Evolutionary conservation across 1,140 invertebrate genomes (phyloP).

Genomic region (Lordiphosa stackelbergi): DNA sequence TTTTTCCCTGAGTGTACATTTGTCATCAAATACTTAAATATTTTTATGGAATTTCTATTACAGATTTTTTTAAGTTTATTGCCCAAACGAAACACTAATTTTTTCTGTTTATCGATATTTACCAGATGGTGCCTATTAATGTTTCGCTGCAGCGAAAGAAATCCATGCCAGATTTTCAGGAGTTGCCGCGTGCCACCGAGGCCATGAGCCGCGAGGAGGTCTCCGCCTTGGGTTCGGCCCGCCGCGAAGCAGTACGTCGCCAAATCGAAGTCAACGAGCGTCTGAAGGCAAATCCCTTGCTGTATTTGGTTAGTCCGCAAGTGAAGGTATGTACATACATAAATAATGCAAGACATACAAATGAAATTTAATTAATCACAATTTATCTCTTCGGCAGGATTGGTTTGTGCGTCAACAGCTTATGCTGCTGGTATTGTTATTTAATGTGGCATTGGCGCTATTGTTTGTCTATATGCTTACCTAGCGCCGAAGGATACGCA

Average conservation of each 20-base stretch:
- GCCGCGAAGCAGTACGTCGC: conserved; percentile 94
- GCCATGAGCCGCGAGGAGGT: conserved; percentile 96
- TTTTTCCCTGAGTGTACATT: too few species aligned
- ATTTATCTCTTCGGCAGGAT: conserved; percentile 82
- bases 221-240: conserved; percentile 92
- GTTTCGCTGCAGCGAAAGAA: conserved; percentile 91
- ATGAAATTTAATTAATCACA: neutral
- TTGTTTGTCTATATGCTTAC: conserved; percentile 98
- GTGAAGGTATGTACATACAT: conserved; percentile 88
- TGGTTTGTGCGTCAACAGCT: conserved; percentile 98
- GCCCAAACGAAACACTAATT: too few species aligned
- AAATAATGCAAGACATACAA: neutral
- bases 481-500: conserved; percentile 81
- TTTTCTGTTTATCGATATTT: conserved; percentile 21
- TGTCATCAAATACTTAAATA: too few species aligned
- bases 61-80: too few species aligned
- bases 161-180: conserved; percentile 94
- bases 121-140: conserved; percentile 83
- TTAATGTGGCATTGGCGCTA: conserved; percentile 96
- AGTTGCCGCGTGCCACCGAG: conserved; percentile 85
- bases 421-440: conserved; percentile 95
- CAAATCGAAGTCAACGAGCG: conserved; percentile 95
- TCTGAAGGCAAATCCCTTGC: conserved; percentile 93
- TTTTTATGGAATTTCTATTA: too few species aligned
- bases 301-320: conserved; percentile 96